A percentile compares a stretch with the other conserved stretches of the same genome.
phyloP scores from a whole-genome alignment of 2,888 invertebrate species.

The Erannis defoliaria region DNA sequence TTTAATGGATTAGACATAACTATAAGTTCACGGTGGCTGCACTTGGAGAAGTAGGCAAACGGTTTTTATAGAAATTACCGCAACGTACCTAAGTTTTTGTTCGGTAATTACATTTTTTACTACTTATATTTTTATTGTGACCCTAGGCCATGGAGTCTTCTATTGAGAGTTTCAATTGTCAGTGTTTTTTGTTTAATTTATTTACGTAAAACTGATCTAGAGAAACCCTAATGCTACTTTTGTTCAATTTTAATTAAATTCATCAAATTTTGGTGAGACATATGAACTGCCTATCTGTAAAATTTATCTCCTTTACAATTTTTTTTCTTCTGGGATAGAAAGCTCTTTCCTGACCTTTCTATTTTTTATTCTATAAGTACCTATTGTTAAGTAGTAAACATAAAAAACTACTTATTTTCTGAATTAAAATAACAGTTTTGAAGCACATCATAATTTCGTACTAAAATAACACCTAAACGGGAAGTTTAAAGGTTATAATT shows the following conservation, averaged over 20 bases:
- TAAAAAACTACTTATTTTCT: neutral
- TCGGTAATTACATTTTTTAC: constrained; percentile 14
- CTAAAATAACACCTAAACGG: constrained; percentile 29
- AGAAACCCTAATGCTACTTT: neutral
- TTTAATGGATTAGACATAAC: constrained; percentile 33
- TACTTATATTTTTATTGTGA: constrained; percentile 5
- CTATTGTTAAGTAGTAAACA: neutral
- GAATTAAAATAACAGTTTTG: neutral
- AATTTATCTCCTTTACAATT: too few relatives aligned
- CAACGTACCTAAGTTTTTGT: constrained; percentile 22
- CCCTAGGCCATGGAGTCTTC: constrained; percentile 8
- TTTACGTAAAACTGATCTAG: constrained; percentile 3
- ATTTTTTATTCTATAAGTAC: too few relatives aligned
- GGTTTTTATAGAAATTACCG: constrained; percentile 31
- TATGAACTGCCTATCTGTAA: too few relatives aligned
- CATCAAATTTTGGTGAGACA: too few relatives aligned
- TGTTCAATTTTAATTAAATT: neutral
- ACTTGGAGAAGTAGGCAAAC: constrained; percentile 24
- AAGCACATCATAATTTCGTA: constrained; percentile 6
- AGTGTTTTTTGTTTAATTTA: constrained; percentile 3
- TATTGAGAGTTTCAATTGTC: constrained; percentile 16
- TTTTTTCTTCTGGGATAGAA: too few relatives aligned
- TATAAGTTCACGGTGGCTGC: constrained; percentile 39
- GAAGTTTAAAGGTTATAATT: constrained; percentile 34
- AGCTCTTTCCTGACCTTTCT: too few relatives aligned